Evolutionary conservation across 2,888 invertebrate species (phyloP).

Genomic region (Drosophila neonasuta): DNA sequence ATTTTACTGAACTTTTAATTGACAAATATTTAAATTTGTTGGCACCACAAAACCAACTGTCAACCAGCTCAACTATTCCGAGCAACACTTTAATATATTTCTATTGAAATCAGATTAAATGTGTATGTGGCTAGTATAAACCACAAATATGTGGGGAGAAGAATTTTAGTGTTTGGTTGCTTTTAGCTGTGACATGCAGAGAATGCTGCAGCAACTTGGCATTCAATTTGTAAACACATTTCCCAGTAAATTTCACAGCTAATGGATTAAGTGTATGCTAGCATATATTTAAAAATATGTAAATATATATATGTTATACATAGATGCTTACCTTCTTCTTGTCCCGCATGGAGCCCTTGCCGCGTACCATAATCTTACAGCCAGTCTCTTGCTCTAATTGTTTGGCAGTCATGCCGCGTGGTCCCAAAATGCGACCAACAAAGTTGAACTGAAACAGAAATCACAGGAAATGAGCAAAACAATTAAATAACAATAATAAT

Average conservation of each 20-base stretch:
- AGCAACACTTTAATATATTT: conserved; percentile 12
- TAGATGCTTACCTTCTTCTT: conserved; percentile 96
- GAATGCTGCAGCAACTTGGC: conserved; percentile 34
- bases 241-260: not conserved
- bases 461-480: conserved; percentile 65
- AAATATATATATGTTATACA: conserved; percentile 25
- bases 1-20: conserved; percentile 43
- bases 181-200: conserved; percentile 39
- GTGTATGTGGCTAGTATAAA: not conserved
- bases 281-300: not conserved
- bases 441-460: conserved; percentile 96
- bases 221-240: conserved; percentile 20
- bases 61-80: conserved; percentile 41
- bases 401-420: conserved; percentile 99
- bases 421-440: conserved; percentile 99
- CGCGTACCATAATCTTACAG: conserved; percentile 99
- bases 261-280: conserved; percentile 5
- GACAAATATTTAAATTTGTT: conserved; percentile 49
- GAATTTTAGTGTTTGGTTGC: conserved; percentile 12
- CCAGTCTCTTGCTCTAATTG: conserved; percentile 99
- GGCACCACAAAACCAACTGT: conserved; percentile 60
- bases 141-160: conserved; percentile 12
- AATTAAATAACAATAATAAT: conserved; percentile 35
- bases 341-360: conserved; percentile 99
- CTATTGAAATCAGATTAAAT: not conserved